Evolutionary conservation across 2,888 invertebrate genomes (phyloP).

Genomic region (Penaeus monodon): DNA sequence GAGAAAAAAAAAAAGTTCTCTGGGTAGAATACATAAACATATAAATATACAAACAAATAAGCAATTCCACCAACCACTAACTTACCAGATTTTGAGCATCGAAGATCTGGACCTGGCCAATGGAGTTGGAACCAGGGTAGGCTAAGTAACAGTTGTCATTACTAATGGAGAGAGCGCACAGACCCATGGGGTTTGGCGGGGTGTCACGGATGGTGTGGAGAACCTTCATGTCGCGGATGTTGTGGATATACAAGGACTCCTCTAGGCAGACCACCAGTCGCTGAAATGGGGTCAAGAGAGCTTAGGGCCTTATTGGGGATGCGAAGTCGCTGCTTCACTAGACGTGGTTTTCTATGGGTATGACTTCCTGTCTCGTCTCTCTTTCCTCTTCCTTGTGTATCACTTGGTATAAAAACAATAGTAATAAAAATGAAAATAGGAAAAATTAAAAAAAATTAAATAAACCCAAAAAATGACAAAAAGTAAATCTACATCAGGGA

Average conservation of each 20-base stretch:
- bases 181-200: conserved; percentile 92
- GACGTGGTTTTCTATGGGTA: neutral
- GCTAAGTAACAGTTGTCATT: conserved; percentile 94
- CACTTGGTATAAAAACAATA: neutral
- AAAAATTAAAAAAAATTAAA: no score
- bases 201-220: conserved; percentile 85
- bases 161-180: conserved; percentile 90
- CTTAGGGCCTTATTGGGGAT: no score
- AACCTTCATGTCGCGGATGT: conserved; percentile 74
- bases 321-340: no score
- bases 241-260: conserved; percentile 75
- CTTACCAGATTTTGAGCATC: conserved; percentile 89
- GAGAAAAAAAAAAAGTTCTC: neutral
- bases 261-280: conserved; percentile 75
- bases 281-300: conserved; percentile 68
- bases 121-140: conserved; percentile 93
- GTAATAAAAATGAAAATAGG: no score
- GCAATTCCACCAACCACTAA: conserved; percentile 42
- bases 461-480: no score
- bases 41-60: no score
- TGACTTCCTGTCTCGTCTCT: neutral
- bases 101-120: conserved; percentile 96
- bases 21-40: no score
- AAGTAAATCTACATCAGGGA: no score
- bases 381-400: neutral